Evolutionary conservation across 2,797 vertebrate species (phyloP), one percentile per base, ranked within the genome.

Genomic region (Amniataba percoides): DNA sequence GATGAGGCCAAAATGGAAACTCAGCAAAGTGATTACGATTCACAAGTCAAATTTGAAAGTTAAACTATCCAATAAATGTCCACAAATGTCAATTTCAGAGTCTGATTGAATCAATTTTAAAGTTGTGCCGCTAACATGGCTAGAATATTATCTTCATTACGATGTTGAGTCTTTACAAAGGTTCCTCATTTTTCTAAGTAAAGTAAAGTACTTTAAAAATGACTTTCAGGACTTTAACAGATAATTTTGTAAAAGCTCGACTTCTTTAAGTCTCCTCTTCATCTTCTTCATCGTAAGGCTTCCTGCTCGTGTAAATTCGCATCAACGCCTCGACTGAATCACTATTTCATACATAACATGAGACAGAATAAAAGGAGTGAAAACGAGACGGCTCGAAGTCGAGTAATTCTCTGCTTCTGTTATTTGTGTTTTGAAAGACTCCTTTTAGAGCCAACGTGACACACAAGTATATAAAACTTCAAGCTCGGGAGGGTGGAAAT

Each of bases 321-420:
- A 31, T 12, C 51, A 19, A 84, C 71, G 51, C 36, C n/a, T 60
- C 40, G 14, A 83, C 78, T 71, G 43, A 78, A 62, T 46, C 46
- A 19, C 23, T 49, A 15, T 60, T 70, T 78, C 52, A 52, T n/a
- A 55, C 34, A 25, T 25, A 73, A 62, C 34, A 51, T 69, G 34
- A 73, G 0, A 27, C 49, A 34, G 11, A 0, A 52, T 39, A 16
- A 45, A 25, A 57, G 43, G 51, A 40, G 61, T 36, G 8, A 4
- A 25, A 39, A 11, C 39, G 21, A 19, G 39, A 34, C 2, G 12
- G 8, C 45, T 21, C 1, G 12, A 52, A n/a, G n/a, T n/a, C n/a
- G n/a, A n/a, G n/a, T n/a, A n/a, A n/a, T n/a, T n/a, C n/a, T n/a
- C n/a, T n/a, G n/a, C n/a, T n/a, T n/a, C n/a, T n/a, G 12, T n/a